phyloP scores from a whole-genome alignment of 2,888 invertebrate species.

The Ophraella communa region DNA sequence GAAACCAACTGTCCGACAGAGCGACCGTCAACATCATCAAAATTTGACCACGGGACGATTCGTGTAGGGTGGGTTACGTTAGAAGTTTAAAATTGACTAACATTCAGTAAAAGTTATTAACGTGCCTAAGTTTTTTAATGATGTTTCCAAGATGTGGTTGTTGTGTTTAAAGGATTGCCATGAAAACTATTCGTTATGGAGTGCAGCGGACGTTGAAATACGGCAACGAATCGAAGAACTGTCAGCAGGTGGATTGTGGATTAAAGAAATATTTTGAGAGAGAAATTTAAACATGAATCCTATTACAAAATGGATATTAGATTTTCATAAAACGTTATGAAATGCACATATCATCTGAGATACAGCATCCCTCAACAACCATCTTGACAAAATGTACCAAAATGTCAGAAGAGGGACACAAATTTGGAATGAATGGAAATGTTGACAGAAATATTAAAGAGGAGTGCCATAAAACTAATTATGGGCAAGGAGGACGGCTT shows the following conservation, averaged over 20 bases:
- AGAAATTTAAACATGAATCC: constrained; percentile 53
- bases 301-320: constrained; percentile 60
- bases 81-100: constrained; percentile 34
- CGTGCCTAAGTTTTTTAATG: constrained; percentile 28
- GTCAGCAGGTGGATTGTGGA: constrained; percentile 57
- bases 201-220: constrained; percentile 49
- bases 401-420: constrained; percentile 73
- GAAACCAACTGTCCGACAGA: constrained; percentile 54
- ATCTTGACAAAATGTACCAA: constrained; percentile 76
- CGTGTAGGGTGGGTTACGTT: constrained; percentile 39
- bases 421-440: constrained; percentile 75
- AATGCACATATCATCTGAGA: constrained; percentile 66
- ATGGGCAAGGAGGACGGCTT: constrained; percentile 72
- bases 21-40: constrained; percentile 58
- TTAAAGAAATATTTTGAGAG: constrained; percentile 49
- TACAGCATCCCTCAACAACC: constrained; percentile 67
- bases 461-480: constrained; percentile 58
- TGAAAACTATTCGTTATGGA: constrained; percentile 40
- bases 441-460: constrained; percentile 66
- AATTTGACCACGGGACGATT: constrained; percentile 53
- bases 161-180: constrained; percentile 39
- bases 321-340: constrained; percentile 66
- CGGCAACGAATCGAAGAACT: constrained; percentile 50
- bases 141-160: constrained; percentile 36
- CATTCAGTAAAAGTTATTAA: constrained; percentile 47